phyloP scores from a whole-genome alignment of 2,113 vertebrate genomes.

The Calyptomena viridis region DNA sequence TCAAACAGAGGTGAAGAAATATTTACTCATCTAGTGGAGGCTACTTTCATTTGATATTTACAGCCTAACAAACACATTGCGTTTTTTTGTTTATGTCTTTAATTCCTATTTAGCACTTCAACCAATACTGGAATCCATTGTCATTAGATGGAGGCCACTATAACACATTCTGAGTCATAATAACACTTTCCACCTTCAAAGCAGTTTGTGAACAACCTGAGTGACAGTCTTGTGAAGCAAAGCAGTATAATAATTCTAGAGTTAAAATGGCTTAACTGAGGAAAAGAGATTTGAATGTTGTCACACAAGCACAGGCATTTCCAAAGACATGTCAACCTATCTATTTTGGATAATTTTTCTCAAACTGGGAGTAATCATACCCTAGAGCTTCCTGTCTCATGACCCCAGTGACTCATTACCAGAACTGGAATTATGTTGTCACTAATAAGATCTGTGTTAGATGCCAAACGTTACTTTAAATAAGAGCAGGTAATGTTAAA shows the following conservation, averaged over 20 bases:
- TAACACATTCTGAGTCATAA: neutral
- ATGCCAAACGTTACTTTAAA: neutral
- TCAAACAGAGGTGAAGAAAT: neutral
- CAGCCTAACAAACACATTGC: neutral
- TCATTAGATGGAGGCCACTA: neutral
- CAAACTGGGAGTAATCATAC: fast-evolving
- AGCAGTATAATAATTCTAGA: neutral
- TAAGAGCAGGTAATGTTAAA: neutral
- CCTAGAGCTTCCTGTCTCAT: neutral
- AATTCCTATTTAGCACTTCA: neutral
- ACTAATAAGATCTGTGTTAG: neutral
- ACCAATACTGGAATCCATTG: neutral
- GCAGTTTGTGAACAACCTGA: neutral
- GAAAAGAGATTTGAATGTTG: conserved; percentile 18
- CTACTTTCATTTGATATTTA: neutral
- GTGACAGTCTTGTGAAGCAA: neutral
- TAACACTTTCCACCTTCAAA: conserved; percentile 34
- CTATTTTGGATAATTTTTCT: neutral
- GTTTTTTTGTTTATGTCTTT: neutral
- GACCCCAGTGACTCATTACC: neutral
- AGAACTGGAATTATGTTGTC: neutral
- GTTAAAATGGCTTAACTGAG: conserved; percentile 13
- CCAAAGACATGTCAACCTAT: neutral
- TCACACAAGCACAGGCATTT: neutral
- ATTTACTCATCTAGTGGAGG: neutral